Percentiles rank a stretch among this genome's conserved stretches.
Conservation (phyloP, 2,888 invertebrate species). For the Conus canariensis region DNA sequence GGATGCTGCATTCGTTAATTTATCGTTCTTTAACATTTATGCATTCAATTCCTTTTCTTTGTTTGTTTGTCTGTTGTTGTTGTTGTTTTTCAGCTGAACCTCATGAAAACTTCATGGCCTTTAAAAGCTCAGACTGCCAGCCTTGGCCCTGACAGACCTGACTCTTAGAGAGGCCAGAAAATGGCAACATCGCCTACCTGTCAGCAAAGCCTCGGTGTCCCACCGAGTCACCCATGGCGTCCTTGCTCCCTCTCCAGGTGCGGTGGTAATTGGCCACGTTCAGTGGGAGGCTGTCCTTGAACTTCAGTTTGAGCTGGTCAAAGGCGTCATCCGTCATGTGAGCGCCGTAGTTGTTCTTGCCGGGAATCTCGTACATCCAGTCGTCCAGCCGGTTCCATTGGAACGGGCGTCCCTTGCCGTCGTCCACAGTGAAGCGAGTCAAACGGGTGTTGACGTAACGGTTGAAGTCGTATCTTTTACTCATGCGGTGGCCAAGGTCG, state of each 20-base stretch:
- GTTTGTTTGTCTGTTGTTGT: too few species aligned
- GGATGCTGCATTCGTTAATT: too few species aligned
- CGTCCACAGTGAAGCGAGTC: background rate
- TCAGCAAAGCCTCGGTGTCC: constrained; percentile 53
- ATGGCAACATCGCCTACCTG: background rate
- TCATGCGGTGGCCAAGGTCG: background rate
- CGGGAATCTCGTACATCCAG: constrained; percentile 66
- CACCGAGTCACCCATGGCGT: constrained; percentile 52
- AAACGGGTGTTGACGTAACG: background rate
- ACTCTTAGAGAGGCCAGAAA: too few species aligned
- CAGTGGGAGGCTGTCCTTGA: background rate
- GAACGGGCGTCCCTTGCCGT: background rate
- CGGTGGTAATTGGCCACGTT: constrained; percentile 61
- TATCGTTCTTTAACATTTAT: too few species aligned
- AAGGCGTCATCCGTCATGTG: constrained; percentile 53
- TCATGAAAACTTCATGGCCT: background rate
- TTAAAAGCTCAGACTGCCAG: too few species aligned
- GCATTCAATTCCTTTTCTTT: too few species aligned
- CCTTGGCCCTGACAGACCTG: too few species aligned
- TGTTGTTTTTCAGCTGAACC: too few species aligned
- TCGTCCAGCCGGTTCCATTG: constrained; percentile 50
- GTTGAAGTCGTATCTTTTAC: background rate
- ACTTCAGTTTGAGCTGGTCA: background rate
- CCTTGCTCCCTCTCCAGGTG: constrained; percentile 49
- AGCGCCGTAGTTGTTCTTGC: constrained; percentile 62